These are phyloP conservation scores for Tiliqua scincoides DNA, from an alignment of 2,113 vertebrate species.

Conservation along the genomic window DNA sequence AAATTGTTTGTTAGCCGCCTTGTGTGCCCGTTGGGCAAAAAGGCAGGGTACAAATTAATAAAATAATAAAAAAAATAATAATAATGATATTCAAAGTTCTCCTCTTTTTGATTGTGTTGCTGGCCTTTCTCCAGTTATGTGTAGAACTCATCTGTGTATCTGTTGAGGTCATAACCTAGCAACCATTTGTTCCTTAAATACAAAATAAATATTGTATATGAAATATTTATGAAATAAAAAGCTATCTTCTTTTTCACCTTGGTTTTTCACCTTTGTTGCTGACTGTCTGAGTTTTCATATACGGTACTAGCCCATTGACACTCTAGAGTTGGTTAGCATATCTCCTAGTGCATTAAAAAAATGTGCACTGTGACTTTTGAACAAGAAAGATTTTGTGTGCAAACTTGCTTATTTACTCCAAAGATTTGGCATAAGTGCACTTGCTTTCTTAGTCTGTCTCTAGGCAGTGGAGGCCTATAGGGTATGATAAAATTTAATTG, in stretches of 20 bases:
- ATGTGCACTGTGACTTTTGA: neutral
- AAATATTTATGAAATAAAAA: no score
- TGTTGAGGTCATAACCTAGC: neutral
- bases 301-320: neutral
- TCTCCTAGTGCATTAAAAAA: neutral
- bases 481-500: no score
- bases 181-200: neutral
- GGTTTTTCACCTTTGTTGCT: no score
- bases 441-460: neutral
- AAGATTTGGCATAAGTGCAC: neutral
- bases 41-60: no score
- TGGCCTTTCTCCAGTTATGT: neutral
- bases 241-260: no score
- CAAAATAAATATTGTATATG: no score
- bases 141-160: no score
- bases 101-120: no score
- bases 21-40: no score
- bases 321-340: neutral
- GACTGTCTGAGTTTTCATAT: neutral
- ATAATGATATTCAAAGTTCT: no score
- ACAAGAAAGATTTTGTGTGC: neutral
- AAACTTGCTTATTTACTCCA: neutral
- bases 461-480: neutral
- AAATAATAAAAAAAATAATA: no score
- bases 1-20: no score